These are phyloP conservation scores for Hedya salicella DNA, from an alignment of 2,888 invertebrate species.

Conservation along the genomic window DNA sequence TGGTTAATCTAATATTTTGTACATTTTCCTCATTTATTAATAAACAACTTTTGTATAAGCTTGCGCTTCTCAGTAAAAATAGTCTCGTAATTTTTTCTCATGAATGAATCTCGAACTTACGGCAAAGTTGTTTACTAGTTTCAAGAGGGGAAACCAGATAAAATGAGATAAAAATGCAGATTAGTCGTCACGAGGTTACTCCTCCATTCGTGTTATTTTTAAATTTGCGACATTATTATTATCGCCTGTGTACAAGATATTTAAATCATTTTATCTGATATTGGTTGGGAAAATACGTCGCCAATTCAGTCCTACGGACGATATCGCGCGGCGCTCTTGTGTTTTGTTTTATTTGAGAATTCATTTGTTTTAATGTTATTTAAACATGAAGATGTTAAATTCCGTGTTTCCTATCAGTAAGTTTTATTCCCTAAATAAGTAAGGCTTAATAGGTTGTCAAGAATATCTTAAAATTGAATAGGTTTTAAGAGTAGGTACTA, in stretches of 20 bases:
- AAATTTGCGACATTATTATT: slow-evolving; percentile 36
- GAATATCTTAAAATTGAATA: too few relatives aligned
- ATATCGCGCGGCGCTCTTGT: slow-evolving; percentile 24
- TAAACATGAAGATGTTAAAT: slow-evolving; percentile 46
- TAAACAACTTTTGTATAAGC: too few relatives aligned
- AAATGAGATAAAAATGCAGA: slow-evolving; percentile 31
- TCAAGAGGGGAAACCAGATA: slow-evolving; percentile 8
- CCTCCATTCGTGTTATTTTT: slow-evolving; percentile 33
- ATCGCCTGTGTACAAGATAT: slow-evolving; percentile 36
- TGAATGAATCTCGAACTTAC: not conserved
- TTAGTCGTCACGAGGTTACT: slow-evolving; percentile 30
- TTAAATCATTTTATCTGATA: slow-evolving; percentile 39
- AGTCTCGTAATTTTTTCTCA: not conserved
- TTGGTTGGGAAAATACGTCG: slow-evolving; percentile 31
- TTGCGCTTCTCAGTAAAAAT: not conserved
- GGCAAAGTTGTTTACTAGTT: not conserved
- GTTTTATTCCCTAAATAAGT: too few relatives aligned
- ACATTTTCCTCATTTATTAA: too few relatives aligned
- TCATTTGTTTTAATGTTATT: slow-evolving; percentile 45
- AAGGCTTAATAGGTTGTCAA: too few relatives aligned
- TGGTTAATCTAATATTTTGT: not conserved
- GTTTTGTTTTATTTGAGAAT: slow-evolving; percentile 25
- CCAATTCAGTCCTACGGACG: slow-evolving; percentile 20
- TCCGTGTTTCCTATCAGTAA: slow-evolving; percentile 48
- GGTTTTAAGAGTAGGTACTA: too few relatives aligned